Evolutionary conservation across 92 coral and sea anemone genomes (phyloP).

Genomic region (Epizoanthus scotinus): DNA sequence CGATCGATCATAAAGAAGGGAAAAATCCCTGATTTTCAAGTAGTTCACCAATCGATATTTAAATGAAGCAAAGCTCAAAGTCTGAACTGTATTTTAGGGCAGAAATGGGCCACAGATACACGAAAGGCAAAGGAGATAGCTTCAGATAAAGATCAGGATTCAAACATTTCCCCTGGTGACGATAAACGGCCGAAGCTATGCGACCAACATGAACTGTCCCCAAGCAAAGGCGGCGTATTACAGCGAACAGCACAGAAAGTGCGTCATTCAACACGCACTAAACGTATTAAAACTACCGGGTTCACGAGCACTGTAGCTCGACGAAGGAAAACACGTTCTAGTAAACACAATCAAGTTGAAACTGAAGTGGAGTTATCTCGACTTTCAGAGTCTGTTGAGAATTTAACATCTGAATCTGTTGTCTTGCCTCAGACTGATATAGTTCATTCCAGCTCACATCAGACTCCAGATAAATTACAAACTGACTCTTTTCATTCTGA

Average conservation of each 20-base stretch:
- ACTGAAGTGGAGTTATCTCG: not conserved
- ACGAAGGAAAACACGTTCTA: conserved; percentile 17
- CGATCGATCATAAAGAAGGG: not conserved
- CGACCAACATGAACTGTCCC: not conserved
- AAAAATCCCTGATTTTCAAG: conserved; percentile 7
- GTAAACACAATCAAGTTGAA: not conserved
- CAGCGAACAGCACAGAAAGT: not conserved
- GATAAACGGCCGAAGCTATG: not conserved
- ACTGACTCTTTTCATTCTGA: not conserved
- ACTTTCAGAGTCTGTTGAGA: not conserved
- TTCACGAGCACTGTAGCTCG: not conserved
- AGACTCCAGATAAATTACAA: not conserved
- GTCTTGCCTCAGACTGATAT: not conserved
- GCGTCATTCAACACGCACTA: not conserved
- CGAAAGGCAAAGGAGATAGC: conserved; percentile 31
- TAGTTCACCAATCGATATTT: not conserved
- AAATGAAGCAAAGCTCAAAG: not conserved
- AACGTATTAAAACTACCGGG: not conserved
- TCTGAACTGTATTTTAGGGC: conserved; percentile 16
- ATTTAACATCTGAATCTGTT: not conserved
- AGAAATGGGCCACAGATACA: conserved; percentile 3
- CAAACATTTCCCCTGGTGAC: not conserved
- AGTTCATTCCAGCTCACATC: not conserved
- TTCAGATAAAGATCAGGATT: conserved; percentile 20
- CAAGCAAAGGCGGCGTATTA: not conserved